Evolutionary conservation across 2,797 vertebrate genomes (phyloP).

Genomic region (Micrastur ruficollis): DNA sequence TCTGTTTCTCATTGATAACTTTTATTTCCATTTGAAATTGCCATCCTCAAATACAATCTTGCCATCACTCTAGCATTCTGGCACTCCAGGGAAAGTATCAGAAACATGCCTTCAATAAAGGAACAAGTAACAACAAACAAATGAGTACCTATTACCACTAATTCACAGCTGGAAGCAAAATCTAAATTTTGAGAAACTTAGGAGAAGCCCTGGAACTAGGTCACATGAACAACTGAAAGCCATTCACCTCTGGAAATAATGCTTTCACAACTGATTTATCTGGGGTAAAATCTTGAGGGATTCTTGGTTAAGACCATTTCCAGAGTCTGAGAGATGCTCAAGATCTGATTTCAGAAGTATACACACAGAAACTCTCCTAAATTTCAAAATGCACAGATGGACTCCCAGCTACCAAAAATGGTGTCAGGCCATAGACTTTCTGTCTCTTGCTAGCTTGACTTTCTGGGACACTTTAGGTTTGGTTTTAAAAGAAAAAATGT

Average conservation of each 20-base stretch:
- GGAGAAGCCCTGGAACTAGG: not conserved
- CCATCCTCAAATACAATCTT: not conserved
- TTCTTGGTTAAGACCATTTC: not conserved
- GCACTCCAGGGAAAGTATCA: not conserved
- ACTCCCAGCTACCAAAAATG: not conserved
- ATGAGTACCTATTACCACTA: not conserved
- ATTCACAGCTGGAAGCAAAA: not conserved
- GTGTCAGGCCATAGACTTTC: not conserved
- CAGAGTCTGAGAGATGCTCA: not conserved
- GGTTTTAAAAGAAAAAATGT: not conserved
- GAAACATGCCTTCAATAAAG: not conserved
- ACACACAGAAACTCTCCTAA: not conserved
- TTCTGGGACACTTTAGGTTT: not conserved
- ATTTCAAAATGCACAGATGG: not conserved
- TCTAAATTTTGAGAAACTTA: not conserved
- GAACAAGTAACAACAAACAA: not conserved
- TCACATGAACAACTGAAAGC: not conserved
- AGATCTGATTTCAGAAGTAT: conserved; percentile 1
- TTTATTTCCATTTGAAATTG: not conserved
- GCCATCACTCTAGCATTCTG: not conserved
- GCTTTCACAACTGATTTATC: conserved; percentile 7
- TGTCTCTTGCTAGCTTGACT: not conserved
- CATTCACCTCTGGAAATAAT: conserved; percentile 12
- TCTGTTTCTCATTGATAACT: not conserved
- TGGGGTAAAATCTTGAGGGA: not conserved